Conservation (phyloP, 2,888 invertebrate genomes). For the Drosophila anomelani region DNA sequence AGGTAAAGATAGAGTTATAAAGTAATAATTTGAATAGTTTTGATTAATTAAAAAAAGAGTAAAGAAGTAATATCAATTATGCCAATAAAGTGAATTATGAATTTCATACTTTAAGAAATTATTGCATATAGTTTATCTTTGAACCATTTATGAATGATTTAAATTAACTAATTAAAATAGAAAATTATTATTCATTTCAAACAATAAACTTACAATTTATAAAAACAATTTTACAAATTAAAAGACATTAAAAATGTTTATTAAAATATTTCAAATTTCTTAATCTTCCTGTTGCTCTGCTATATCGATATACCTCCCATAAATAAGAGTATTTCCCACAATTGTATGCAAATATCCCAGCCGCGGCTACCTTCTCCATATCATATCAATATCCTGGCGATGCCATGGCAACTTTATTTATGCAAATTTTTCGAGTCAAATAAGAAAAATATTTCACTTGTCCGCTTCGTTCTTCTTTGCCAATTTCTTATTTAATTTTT, state of each 20-base stretch:
- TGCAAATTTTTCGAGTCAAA: constrained; percentile 62
- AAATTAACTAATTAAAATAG: no score
- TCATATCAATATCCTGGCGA: constrained; percentile 45
- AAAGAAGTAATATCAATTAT: background rate
- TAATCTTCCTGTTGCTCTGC: accelerated
- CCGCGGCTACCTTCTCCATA: constrained; percentile 34
- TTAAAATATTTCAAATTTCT: background rate
- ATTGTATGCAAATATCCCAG: constrained; percentile 39
- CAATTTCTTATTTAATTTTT: constrained; percentile 53
- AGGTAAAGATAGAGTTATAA: accelerated
- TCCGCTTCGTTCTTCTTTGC: constrained; percentile 53
- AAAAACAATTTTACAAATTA: background rate
- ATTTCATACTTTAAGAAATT: background rate
- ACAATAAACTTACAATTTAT: background rate
- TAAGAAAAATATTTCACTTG: constrained; percentile 71
- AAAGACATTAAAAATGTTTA: background rate
- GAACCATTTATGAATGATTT: no score
- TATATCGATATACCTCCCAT: background rate
- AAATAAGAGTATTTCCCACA: constrained; percentile 7
- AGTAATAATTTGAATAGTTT: no score
- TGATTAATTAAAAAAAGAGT: background rate
- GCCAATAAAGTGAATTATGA: background rate
- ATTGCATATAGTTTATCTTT: no score
- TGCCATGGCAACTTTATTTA: constrained; percentile 49
- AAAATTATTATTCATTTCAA: background rate